Evolutionary conservation across 2,888 invertebrate genomes (phyloP), one percentile per base, ranked within the genome.

Genomic region (Luperina nickerlii): DNA sequence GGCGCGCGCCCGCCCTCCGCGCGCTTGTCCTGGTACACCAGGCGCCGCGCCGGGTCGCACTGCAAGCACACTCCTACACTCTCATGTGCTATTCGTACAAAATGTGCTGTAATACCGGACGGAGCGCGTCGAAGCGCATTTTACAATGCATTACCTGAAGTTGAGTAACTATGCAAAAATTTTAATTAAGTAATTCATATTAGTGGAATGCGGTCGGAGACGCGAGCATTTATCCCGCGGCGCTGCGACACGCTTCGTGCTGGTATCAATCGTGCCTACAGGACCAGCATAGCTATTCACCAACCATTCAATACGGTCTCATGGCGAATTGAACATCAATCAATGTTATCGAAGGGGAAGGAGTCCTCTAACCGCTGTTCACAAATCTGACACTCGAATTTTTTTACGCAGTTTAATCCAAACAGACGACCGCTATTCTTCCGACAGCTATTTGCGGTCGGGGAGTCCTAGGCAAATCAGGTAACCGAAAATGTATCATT

Each of bases 1-100:
- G 98, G 97, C 2, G 97, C 94, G 73, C 98, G 97, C 32, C 97
- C 97, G 93, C 92, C 92, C 57, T 91, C 93, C 73, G 90, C 88
- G 15, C 91, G 91, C 93, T 94, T 95, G 90, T 95, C 94, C 68
- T 96, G 96, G 91, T 90, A 96, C 73, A 96, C 96, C 15, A 96
- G 90, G 0, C 96, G 94, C 24, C 91, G 92, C 24, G 48, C 81
- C 0, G 89, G 15, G 0, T 90, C 86, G 68, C 87, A 88, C 96
- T 96, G 89, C 27, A 76, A 15, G 51, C 54, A 69, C 45, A 69
- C 32, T 15, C 42, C 66, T 79, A 83, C 45, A 48, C 45, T 83
- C 60, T 82, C 32, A 27, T 27, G 68, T 3, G 27, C 45, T 27
- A 27, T 27, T 32, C 32, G 24, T 13, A 51, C 32, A 57, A 57